These are phyloP conservation scores for Zhuqinia jingwanae DNA, from an alignment of 2,888 invertebrate species.

Conservation along the genomic window DNA sequence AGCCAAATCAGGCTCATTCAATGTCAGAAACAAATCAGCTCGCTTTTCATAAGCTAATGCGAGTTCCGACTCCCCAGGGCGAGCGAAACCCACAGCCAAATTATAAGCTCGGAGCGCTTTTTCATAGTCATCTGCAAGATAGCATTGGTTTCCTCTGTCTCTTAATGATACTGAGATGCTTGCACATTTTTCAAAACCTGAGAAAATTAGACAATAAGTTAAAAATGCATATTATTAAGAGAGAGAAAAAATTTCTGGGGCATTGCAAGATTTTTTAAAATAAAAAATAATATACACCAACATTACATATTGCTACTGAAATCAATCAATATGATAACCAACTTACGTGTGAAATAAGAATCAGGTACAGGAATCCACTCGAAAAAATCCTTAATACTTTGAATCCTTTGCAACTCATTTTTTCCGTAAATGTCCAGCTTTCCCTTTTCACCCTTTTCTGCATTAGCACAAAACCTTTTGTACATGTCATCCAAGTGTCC, in stretches of 20 bases:
- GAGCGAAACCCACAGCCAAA: constrained; percentile 68
- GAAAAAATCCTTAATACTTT: constrained; percentile 55
- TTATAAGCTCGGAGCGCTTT: constrained; percentile 72
- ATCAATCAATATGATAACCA: no score
- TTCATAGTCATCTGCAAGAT: constrained; percentile 21
- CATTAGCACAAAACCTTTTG: constrained; percentile 46
- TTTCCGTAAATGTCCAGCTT: constrained; percentile 54
- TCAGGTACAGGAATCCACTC: constrained; percentile 64
- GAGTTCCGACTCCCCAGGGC: constrained; percentile 53
- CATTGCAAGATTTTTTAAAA: neutral
- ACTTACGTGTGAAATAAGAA: constrained; percentile 58
- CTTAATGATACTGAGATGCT: constrained; percentile 37
- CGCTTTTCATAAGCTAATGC: constrained; percentile 71
- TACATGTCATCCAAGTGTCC: constrained; percentile 54
- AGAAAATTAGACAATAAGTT: neutral
- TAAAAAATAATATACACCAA: neutral
- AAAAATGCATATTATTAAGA: no score
- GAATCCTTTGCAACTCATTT: constrained; percentile 57
- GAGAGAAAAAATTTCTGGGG: no score
- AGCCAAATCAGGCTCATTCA: constrained; percentile 68
- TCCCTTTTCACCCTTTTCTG: constrained; percentile 20
- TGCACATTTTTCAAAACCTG: constrained; percentile 66
- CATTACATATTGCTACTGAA: neutral
- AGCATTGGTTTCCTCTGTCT: constrained; percentile 47
- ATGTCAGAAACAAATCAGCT: constrained; percentile 65